Conservation (phyloP, 2,113 vertebrate genomes). For the Varanus komodoensis region DNA sequence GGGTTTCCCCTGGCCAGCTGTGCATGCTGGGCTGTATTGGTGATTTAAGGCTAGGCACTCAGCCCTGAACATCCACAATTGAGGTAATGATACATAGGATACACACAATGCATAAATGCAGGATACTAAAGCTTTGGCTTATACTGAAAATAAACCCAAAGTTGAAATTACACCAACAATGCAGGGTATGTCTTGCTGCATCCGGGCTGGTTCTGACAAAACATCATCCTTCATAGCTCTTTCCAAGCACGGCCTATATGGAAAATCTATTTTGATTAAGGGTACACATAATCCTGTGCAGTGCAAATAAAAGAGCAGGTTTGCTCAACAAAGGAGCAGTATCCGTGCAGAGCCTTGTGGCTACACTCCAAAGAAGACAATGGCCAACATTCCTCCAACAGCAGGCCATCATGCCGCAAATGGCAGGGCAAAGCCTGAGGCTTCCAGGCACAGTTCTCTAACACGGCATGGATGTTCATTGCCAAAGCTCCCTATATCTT, state of each 20-base stretch:
- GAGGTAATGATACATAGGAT: background rate
- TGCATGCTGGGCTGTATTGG: no score
- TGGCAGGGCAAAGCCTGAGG: background rate
- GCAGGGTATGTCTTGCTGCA: background rate
- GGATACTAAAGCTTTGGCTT: background rate
- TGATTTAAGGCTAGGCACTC: no score
- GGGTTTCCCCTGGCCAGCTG: no score
- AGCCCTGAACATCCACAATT: no score
- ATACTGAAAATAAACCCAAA: background rate
- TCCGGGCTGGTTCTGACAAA: background rate
- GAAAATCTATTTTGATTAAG: background rate
- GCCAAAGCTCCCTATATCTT: background rate
- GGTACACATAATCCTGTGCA: background rate
- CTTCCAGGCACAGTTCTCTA: background rate
- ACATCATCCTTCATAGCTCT: background rate
- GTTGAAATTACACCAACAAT: background rate
- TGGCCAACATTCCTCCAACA: background rate
- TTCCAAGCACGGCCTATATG: background rate
- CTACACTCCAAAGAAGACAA: background rate
- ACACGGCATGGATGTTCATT: background rate
- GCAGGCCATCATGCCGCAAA: background rate
- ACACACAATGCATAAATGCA: no score
- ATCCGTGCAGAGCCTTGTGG: background rate
- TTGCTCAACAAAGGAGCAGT: background rate
- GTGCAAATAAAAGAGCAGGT: background rate